These are phyloP conservation scores for Andinoacara biseriatus DNA, from an alignment of 2,113 vertebrate genomes.

Conservation along the genomic window DNA sequence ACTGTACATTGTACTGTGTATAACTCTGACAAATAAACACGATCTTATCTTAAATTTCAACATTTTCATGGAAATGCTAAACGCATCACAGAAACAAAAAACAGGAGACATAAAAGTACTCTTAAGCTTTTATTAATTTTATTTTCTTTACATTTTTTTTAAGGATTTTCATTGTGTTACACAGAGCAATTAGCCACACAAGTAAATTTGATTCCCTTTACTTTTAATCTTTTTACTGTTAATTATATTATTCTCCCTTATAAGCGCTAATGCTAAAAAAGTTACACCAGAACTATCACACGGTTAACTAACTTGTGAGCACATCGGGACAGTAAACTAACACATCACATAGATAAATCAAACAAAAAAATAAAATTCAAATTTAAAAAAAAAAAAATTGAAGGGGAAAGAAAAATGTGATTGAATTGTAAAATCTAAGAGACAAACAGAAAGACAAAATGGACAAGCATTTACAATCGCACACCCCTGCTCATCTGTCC, in stretches of 20 bases:
- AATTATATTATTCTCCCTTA: slow-evolving; percentile 76
- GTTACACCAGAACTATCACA: slow-evolving; percentile 80
- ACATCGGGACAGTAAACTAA: slow-evolving; percentile 76
- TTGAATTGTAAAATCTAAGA: slow-evolving; percentile 33
- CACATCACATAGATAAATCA: slow-evolving; percentile 69
- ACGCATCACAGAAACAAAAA: neutral
- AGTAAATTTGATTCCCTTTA: slow-evolving; percentile 71
- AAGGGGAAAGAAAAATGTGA: slow-evolving; percentile 41
- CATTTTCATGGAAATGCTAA: neutral
- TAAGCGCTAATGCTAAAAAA: slow-evolving; percentile 80
- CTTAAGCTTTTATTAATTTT: slow-evolving; percentile 77
- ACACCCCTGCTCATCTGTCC: slow-evolving; percentile 45
- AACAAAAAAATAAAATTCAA: slow-evolving; percentile 12
- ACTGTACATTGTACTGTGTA: too few relatives aligned
- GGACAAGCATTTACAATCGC: slow-evolving; percentile 70
- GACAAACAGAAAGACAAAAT: slow-evolving; percentile 50
- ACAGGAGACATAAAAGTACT: slow-evolving; percentile 29
- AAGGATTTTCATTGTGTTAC: slow-evolving; percentile 74
- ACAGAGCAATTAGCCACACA: slow-evolving; percentile 80
- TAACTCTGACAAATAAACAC: too few relatives aligned
- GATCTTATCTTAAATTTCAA: too few relatives aligned
- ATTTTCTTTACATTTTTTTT: slow-evolving; percentile 47
- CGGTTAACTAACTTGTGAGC: slow-evolving; percentile 75
- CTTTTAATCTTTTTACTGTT: slow-evolving; percentile 59
- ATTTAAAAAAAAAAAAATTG: neutral